Evolutionary conservation across 1,140 invertebrate species (phyloP), one percentile per base, ranked within the genome.

Genomic region (Leptinotarsa undecemlineata): DNA sequence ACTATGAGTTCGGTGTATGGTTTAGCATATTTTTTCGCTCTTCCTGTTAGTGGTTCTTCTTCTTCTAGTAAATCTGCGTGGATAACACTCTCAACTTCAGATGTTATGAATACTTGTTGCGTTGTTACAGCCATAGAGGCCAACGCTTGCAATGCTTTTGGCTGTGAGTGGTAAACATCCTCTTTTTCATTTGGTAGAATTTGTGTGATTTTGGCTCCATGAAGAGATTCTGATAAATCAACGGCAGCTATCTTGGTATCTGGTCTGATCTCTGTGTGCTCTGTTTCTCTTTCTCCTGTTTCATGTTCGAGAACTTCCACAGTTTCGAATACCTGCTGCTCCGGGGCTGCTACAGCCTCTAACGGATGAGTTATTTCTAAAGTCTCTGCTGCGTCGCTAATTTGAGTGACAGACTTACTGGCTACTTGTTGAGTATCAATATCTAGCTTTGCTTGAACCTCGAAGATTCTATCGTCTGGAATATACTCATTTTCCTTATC

Each of bases 241-340:
- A 90, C 64, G 74, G 76, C 82, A 1, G 88, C 90, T 60, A 78
- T 81, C 79, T 90, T 89, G 42, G 74, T 72, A 57, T 87, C 86
- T n/a, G 88, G 88, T 77, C 81, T 83, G 4, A 87, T 84, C 73
- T 80, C 80, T 13, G 78, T 81, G 75, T 88, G 86, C 74, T 85
- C 73, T 64, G 84, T 84, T 86, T 91, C 90, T 78, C 88, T 90
- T 79, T 91, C 89, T 8, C 84, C 87, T 21, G 85, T 77, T 83
- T 89, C 83, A 77, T 88, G 85, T 77, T 90, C 80, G 60, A 81
- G 84, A 6, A 91, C 79, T 66, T 86, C 83, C 19, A 91, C 67
- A 72, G 87, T 86, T 84, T 90, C 86, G 21, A 89, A 76, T 84
- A 85, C 64, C 85, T 74, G 77, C 73, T 89, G 86, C 47, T 85